Conservation (phyloP, 2,888 invertebrate genomes). For the Philereme transversata region DNA sequence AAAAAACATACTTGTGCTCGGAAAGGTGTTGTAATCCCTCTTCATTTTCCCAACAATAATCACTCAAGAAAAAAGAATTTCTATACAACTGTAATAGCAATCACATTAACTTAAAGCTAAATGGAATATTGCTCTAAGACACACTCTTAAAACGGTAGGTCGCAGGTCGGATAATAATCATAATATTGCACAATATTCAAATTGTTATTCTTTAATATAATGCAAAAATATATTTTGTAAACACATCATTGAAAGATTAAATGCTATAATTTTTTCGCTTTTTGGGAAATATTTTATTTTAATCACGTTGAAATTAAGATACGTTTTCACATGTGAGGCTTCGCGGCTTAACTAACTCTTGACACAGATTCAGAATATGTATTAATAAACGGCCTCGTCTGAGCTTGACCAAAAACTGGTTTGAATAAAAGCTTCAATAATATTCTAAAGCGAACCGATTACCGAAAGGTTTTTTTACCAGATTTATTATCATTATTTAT, state of each 20-base stretch:
- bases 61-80: too few species aligned
- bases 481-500: too few species aligned
- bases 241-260: too few species aligned
- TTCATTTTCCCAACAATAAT: conserved; percentile 9
- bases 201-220: too few species aligned
- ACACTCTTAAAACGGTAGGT: too few species aligned
- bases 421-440: background rate
- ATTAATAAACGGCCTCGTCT: conserved; percentile 3
- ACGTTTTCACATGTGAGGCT: background rate
- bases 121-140: too few species aligned
- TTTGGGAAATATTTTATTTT: background rate
- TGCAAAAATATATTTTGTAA: too few species aligned
- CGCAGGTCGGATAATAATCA: too few species aligned
- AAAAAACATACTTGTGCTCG: conserved; percentile 22
- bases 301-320: background rate
- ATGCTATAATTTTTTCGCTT: too few species aligned
- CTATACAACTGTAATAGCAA: too few species aligned
- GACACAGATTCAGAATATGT: conserved; percentile 1
- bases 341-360: conserved; percentile 10
- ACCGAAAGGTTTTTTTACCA: background rate
- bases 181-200: too few species aligned
- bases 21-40: conserved; percentile 24
- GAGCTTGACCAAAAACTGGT: conserved; percentile 4
- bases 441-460: conserved; percentile 6
- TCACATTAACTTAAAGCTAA: too few species aligned